These are phyloP conservation scores for Morinoia aosen DNA, from an alignment of 2,888 invertebrate genomes.

Conservation along the genomic window DNA sequence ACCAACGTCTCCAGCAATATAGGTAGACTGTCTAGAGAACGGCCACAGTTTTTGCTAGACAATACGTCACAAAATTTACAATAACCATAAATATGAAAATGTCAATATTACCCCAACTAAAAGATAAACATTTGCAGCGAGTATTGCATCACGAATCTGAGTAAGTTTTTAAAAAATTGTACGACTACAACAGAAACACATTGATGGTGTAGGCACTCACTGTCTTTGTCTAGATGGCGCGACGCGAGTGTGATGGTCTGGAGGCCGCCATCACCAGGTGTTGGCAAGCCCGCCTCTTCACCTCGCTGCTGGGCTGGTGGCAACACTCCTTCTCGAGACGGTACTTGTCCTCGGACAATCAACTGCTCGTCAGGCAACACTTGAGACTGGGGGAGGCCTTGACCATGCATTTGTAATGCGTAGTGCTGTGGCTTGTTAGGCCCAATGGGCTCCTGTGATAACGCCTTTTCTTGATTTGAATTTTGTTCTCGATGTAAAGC, in stretches of 20 bases:
- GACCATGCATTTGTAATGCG: not conserved
- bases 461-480: not conserved
- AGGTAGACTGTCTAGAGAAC: no score
- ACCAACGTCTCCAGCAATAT: no score
- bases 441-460: not conserved
- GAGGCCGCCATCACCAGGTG: not conserved
- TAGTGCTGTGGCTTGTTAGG: not conserved
- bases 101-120: no score
- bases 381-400: not conserved
- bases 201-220: not conserved
- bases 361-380: not conserved
- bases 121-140: no score
- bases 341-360: not conserved
- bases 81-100: no score
- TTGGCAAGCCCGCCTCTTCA: not conserved
- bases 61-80: no score
- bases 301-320: not conserved
- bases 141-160: no score
- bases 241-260: conserved; percentile 41
- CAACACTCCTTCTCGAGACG: not conserved
- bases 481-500: not conserved
- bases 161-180: no score
- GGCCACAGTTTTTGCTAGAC: no score
- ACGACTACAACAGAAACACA: no score
- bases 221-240: not conserved